Base-by-base conservation (phyloP, 2,888 invertebrate species). In the Torymus aiolomorphi region DNA sequence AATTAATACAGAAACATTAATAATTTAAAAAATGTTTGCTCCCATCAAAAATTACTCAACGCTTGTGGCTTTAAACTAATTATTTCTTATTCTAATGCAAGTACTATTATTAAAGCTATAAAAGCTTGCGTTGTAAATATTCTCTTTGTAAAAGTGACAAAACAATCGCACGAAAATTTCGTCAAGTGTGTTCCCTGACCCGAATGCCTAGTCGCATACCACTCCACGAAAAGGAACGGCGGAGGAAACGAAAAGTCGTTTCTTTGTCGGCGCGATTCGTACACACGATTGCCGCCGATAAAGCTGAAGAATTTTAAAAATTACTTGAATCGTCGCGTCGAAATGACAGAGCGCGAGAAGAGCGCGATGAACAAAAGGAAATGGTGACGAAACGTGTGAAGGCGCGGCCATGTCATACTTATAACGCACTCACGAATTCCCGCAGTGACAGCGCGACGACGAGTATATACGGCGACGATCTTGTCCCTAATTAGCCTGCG, bases 401-500 rank as follows among this genome's bases (percentile, higher is more conserved):
- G 62, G 56, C 59, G 16, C 57, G 54, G 52, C 14, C 24, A 66
- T 10, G 31, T 31, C 31, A 31, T 31, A 31, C 31, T 31, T 31
- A 31, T 31, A 31, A 31, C 31, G 31, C 31, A 31, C 31, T 31
- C 24, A 14, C 62, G 67, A 24, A 13, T 10, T 10, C 20, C 49
- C 52, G 49, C 20, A 12, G 57, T 20, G 62, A 57, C 65, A 70
- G 56, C 63, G 20, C 20, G 20, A 20, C 20, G 20, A 2, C 2
- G 20, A 20, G 20, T 20, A 20, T 20, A 20, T 31, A 61, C 24
- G 13, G 52, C 56, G 31, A 76, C 70, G 42, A 71, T 77, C 73
- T 76, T 49, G 31, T n/a, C 20, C 31, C 70, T 63, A 80, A 80
- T 80, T 80, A 76, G 61, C 61, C 70, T 61, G 76, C 69, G 66